Base-by-base conservation (phyloP, 1,140 invertebrate species). In the Neodiprion fabricii region DNA sequence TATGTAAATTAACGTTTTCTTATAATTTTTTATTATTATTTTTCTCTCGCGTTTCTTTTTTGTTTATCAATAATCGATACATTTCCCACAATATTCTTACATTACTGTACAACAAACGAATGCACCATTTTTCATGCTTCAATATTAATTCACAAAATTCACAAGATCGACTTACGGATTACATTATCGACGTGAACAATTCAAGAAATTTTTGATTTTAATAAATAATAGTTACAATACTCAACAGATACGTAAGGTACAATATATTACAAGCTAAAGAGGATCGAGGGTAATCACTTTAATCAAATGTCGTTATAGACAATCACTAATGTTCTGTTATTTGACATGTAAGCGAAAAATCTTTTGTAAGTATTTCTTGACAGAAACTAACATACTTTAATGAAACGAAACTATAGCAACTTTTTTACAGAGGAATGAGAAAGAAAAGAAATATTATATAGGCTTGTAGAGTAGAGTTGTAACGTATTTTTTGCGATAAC, bases 381-480 rank as follows among this genome's bases (percentile, higher is more conserved):
- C 69, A 49, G 71, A 72, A 40, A 69, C 67, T 49, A 74, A 74
- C 75, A 74, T 72, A 74, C 28, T 17, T 78, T 74, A 74, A 50
- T 66, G 70, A 49, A 50, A 48, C 47, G 7, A 74, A 17, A 49
- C 49, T 14, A 49, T 40, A 77, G 48, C 66, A 49, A 61, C 23
- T 40, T 66, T 69, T 40, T 71, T 48, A 67, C 61, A 48, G 67
- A 66, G 17, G 40, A 78, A 50, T 48, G 61, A 67, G 67, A 74
- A 73, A 76, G 9, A 73, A 72, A 69, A 65, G 68, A 75, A 80
- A 77, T 9, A 74, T 91, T 94, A 97, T 83, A 99, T 98, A 12
- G 98, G 98, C 89, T 99, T 99, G 87, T 99, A 99, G 0, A 99
- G 90, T n/a, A 99, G 89, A 7, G 98, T 99, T 9, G 98, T 99